A percentile compares a stretch with the other conserved stretches of the same genome.
Evolutionary conservation across 1,140 invertebrate genomes (phyloP).

Genomic region (Cotesia typhae): DNA sequence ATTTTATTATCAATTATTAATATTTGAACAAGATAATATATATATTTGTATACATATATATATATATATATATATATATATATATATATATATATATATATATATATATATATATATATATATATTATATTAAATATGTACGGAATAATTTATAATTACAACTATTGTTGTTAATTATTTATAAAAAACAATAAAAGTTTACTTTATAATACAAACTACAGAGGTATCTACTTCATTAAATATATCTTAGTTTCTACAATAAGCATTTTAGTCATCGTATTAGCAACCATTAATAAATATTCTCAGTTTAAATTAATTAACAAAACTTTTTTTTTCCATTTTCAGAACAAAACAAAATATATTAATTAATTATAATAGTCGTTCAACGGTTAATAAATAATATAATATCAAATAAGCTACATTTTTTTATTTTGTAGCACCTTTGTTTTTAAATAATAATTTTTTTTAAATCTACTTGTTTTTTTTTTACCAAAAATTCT

Average conservation of each 20-base stretch:
- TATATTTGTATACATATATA: neutral
- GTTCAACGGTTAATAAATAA: too few species aligned
- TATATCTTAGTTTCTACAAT: constrained; percentile 10
- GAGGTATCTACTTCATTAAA: constrained; percentile 44
- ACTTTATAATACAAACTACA: constrained; percentile 49
- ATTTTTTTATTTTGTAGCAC: too few species aligned
- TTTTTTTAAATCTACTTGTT: too few species aligned
- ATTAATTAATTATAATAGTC: constrained; percentile 2
- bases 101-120: neutral
- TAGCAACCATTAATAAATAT: too few species aligned
- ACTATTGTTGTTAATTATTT: neutral
- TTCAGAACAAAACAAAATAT: constrained; percentile 27
- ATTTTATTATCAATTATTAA: too few species aligned
- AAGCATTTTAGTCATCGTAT: constrained; percentile 11
- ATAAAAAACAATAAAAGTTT: constrained; percentile 48
- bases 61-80: too few species aligned
- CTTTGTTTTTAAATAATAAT: too few species aligned
- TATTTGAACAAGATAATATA: constrained; percentile 26
- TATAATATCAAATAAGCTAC: too few species aligned
- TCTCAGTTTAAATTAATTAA: neutral
- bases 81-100: too few species aligned
- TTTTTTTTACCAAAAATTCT: too few species aligned
- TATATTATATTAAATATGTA: neutral
- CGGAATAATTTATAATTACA: constrained; percentile 14
- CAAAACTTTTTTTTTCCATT: constrained; percentile 16